phyloP scores from a whole-genome alignment of 2,888 invertebrate genomes.

The Amphipoea lucens region DNA sequence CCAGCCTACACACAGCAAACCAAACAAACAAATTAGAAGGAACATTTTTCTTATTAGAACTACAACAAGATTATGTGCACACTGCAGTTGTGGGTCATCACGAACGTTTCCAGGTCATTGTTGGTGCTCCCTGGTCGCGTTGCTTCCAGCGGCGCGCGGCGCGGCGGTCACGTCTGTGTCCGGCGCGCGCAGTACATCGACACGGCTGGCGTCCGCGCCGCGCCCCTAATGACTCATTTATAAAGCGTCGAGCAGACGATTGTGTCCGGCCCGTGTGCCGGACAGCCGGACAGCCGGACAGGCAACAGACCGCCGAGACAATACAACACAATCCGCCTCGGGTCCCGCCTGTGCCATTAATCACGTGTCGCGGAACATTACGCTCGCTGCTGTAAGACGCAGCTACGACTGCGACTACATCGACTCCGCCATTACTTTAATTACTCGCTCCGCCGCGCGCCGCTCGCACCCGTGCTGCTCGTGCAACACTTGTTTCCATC shows the following conservation, averaged over 20 bases:
- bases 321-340: constrained; percentile 9
- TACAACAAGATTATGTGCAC: not conserved
- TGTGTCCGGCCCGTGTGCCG: constrained; percentile 7
- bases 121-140: not conserved
- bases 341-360: constrained; percentile 11
- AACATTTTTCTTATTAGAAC: not conserved
- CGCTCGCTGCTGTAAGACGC: not conserved
- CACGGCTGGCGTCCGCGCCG: not conserved
- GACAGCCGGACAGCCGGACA: constrained; percentile 14
- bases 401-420: not conserved
- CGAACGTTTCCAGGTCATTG: not conserved
- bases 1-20: not conserved
- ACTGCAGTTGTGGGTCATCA: not conserved
- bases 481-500: not conserved
- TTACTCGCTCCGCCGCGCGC: not conserved
- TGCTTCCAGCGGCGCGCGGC: not conserved
- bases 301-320: constrained; percentile 4
- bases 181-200: not conserved
- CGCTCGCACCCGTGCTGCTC: not conserved
- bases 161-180: not conserved
- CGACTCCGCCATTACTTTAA: not conserved
- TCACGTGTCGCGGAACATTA: constrained; percentile 23
- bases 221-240: not conserved
- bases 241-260: constrained; percentile 4
- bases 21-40: not conserved